phyloP scores from a whole-genome alignment of 2,113 vertebrate genomes.

The Gila orcuttii region DNA sequence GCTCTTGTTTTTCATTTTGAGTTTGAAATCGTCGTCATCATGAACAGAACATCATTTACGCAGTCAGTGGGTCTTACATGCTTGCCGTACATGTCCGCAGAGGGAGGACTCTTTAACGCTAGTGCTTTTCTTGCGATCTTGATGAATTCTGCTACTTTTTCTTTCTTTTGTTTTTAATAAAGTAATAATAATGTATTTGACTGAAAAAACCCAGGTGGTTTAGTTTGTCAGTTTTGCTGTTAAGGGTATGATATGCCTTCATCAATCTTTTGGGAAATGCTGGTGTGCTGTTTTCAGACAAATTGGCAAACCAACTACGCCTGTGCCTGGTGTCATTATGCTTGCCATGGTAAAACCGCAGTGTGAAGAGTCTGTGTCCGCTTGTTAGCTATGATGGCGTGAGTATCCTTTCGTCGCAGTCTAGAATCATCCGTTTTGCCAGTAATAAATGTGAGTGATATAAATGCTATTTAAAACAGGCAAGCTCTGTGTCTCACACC shows the following conservation, averaged over 20 bases:
- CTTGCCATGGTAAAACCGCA: constrained; percentile 33
- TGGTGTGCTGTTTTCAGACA: constrained; percentile 25
- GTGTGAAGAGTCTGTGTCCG: constrained; percentile 33
- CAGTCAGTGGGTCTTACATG: not conserved
- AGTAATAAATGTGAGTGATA: constrained; percentile 20
- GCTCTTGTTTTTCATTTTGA: not conserved
- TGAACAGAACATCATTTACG: not conserved
- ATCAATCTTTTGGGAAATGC: constrained; percentile 40
- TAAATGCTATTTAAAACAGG: constrained; percentile 29
- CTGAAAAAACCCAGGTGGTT: constrained; percentile 72
- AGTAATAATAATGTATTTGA: constrained; percentile 71
- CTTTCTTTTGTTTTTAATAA: constrained; percentile 57
- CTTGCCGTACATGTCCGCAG: not conserved
- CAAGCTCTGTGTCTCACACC: not conserved
- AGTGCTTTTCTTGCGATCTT: constrained; percentile 51
- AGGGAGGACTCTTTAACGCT: constrained; percentile 38
- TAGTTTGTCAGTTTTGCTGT: constrained; percentile 70
- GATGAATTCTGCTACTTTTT: constrained; percentile 54
- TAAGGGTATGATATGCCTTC: constrained; percentile 50
- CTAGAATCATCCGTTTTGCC: constrained; percentile 2
- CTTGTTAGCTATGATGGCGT: constrained; percentile 34
- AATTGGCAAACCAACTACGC: constrained; percentile 38
- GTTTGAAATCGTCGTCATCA: not conserved
- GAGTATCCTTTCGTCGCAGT: not conserved
- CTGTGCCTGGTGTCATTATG: constrained; percentile 51